Percentiles rank a stretch among this genome's conserved stretches.
phyloP scores from a whole-genome alignment of 2,113 vertebrate genomes.

The Okapia johnstoni region DNA sequence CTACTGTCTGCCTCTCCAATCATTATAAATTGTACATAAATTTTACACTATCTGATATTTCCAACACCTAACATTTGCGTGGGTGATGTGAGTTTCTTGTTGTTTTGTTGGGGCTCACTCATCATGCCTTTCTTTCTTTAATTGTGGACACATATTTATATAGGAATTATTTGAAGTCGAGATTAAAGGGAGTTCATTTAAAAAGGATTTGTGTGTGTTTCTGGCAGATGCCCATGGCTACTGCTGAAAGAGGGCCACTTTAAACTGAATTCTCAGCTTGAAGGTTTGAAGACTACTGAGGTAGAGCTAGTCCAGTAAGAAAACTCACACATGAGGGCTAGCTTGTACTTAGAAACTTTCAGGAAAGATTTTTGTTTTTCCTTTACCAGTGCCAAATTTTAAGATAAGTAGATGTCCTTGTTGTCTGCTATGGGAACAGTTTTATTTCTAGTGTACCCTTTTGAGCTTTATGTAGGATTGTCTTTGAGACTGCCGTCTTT shows the following conservation, averaged over 20 bases:
- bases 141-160: conserved; percentile 17
- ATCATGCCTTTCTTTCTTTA: neutral
- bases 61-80: neutral
- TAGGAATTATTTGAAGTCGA: conserved; percentile 8
- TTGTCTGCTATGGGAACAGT: neutral
- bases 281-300: conserved; percentile 3
- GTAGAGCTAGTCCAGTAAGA: neutral
- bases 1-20: neutral
- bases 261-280: conserved; percentile 36
- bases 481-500: neutral
- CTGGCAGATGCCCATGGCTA: neutral
- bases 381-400: conserved; percentile 7
- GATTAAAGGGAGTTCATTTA: conserved; percentile 15
- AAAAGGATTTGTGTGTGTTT: conserved; percentile 50
- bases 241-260: neutral
- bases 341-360: neutral
- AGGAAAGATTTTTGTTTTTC: neutral
- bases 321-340: neutral
- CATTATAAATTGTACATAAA: neutral
- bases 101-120: neutral
- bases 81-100: neutral
- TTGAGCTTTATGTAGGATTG: neutral
- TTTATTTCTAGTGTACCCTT: neutral
- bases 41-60: neutral
- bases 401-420: conserved; percentile 9